These are phyloP conservation scores for Empidonax traillii DNA, from an alignment of 2,113 vertebrate genomes.

Conservation along the genomic window DNA sequence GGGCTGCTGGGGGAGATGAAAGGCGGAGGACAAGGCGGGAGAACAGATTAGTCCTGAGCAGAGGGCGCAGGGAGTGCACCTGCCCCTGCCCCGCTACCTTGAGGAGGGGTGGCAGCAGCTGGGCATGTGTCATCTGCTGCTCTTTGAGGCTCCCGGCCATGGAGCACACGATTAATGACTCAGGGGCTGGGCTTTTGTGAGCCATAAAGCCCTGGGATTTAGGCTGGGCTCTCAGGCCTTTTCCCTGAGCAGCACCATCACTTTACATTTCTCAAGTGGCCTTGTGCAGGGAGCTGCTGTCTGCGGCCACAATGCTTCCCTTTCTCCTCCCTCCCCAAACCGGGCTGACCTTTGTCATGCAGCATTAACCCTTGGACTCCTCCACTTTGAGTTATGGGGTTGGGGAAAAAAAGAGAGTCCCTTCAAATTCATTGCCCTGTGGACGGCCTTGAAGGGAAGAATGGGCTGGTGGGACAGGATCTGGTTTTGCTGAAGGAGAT, in stretches of 20 bases:
- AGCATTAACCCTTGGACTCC: constrained; percentile 59
- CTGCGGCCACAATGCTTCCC: constrained; percentile 67
- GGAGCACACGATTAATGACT: constrained; percentile 72
- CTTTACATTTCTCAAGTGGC: constrained; percentile 73
- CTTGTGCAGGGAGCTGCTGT: not conserved
- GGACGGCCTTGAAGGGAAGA: not conserved
- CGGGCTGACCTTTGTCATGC: constrained; percentile 59
- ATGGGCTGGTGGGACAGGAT: not conserved
- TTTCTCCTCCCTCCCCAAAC: constrained; percentile 51
- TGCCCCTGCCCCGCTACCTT: constrained; percentile 59
- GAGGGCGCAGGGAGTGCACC: constrained; percentile 72
- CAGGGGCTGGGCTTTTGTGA: constrained; percentile 57
- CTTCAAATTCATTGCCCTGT: constrained; percentile 45
- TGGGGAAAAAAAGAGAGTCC: not conserved
- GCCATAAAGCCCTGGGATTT: constrained; percentile 59
- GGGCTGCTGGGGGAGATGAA: constrained; percentile 57
- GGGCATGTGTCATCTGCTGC: constrained; percentile 70
- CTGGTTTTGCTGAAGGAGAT: not conserved
- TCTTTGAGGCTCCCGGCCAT: constrained; percentile 60
- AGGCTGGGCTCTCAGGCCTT: constrained; percentile 60
- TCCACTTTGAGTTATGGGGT: not conserved
- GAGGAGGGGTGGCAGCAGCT: constrained; percentile 43
- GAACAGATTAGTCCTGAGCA: constrained; percentile 51
- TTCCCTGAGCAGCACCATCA: constrained; percentile 38
- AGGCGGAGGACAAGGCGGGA: constrained; percentile 55